Evolutionary conservation across 2,888 invertebrate species (phyloP).

Genomic region (Spodoptera littoralis): DNA sequence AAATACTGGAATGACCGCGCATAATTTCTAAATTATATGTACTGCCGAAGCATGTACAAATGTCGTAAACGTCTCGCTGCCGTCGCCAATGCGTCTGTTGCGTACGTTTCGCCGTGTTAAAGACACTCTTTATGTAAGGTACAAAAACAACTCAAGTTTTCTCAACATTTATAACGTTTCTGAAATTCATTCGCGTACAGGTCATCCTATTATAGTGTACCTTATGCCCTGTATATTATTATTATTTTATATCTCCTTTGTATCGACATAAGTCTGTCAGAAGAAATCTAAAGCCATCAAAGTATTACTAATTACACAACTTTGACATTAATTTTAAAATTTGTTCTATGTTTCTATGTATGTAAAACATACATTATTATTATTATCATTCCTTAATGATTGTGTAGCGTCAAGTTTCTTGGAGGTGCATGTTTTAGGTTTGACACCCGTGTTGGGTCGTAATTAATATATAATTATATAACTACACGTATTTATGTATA

Average conservation of each 20-base stretch:
- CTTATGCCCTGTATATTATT: too few species aligned
- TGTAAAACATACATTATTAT: background rate
- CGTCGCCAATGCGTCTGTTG: too few species aligned
- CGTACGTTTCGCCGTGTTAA: too few species aligned
- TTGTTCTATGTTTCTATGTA: conserved; percentile 2
- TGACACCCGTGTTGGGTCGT: conserved; percentile 13
- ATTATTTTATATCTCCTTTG: conserved; percentile 12
- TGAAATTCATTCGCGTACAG: too few species aligned
- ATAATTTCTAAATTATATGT: too few species aligned
- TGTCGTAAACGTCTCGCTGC: too few species aligned
- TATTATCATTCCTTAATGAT: conserved; percentile 1
- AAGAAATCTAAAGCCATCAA: conserved; percentile 20
- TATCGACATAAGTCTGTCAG: conserved; percentile 38
- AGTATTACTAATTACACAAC: background rate
- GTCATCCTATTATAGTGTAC: too few species aligned
- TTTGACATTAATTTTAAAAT: background rate
- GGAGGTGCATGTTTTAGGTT: conserved; percentile 33
- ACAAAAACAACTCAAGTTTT: too few species aligned
- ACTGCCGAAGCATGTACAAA: too few species aligned
- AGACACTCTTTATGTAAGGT: too few species aligned
- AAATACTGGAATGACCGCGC: too few species aligned
- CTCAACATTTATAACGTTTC: too few species aligned
- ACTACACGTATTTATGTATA: conserved; percentile 47
- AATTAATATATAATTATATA: conserved; percentile 6
- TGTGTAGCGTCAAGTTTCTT: conserved; percentile 39